These are phyloP conservation scores for Ctenosaura bakeri DNA, from an alignment of 2,797 vertebrate species.

Conservation along the genomic window DNA sequence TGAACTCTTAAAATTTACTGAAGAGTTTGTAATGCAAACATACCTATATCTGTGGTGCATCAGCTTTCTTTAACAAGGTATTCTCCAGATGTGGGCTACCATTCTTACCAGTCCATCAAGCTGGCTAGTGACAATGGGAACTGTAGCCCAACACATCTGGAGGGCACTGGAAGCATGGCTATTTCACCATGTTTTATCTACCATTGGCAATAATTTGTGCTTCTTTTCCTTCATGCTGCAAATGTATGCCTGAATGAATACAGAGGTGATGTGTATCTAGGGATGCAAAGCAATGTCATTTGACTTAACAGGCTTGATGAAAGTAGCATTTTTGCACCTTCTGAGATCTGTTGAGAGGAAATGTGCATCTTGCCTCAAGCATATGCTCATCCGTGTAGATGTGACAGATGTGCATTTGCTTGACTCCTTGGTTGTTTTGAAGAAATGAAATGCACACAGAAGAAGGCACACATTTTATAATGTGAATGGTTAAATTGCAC, in stretches of 20 bases:
- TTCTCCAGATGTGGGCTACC: neutral
- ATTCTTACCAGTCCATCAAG: neutral
- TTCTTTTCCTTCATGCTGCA: neutral
- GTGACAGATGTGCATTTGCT: too few relatives aligned
- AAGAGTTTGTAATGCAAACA: neutral
- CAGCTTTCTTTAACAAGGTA: neutral
- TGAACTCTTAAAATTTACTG: neutral
- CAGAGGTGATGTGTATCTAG: too few relatives aligned
- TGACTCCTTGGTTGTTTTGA: too few relatives aligned
- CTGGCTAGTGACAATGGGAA: neutral
- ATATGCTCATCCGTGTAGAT: too few relatives aligned
- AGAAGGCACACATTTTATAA: too few relatives aligned
- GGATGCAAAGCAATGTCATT: too few relatives aligned
- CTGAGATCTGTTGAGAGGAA: too few relatives aligned
- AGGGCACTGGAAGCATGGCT: neutral
- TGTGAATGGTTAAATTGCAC: too few relatives aligned
- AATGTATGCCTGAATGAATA: neutral
- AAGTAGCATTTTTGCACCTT: too few relatives aligned
- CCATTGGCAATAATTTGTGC: neutral
- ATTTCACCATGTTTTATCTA: neutral
- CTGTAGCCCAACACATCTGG: neutral
- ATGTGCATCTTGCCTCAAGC: too few relatives aligned
- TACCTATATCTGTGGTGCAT: neutral
- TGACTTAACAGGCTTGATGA: too few relatives aligned
- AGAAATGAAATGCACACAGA: too few relatives aligned